These are phyloP conservation scores for Aradophagus sp. DNA, from an alignment of 1,140 invertebrate species.

Conservation along the genomic window DNA sequence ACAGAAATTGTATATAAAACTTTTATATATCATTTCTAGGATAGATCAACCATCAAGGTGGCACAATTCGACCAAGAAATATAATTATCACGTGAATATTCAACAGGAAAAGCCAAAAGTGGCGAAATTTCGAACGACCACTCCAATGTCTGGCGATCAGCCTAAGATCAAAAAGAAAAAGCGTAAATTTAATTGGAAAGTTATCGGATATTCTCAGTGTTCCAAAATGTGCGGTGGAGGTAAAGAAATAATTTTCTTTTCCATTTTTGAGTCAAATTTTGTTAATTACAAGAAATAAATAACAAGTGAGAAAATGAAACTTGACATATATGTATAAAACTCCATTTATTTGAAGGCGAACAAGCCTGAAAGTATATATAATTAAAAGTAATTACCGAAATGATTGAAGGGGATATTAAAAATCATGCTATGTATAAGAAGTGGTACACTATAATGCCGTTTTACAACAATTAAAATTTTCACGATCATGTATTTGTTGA, in stretches of 20 bases:
- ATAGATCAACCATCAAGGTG: conserved; percentile 16
- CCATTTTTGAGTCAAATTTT: too few relatives aligned
- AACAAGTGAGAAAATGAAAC: too few relatives aligned
- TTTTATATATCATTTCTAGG: conserved; percentile 2
- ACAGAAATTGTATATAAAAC: not conserved
- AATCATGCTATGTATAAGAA: too few relatives aligned
- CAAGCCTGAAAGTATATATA: too few relatives aligned
- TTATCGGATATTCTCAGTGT: conserved; percentile 84
- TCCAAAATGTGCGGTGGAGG: conserved; percentile 89
- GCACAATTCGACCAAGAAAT: conserved; percentile 22
- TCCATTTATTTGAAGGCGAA: too few relatives aligned
- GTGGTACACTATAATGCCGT: too few relatives aligned
- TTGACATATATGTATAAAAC: too few relatives aligned
- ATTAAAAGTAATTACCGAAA: too few relatives aligned
- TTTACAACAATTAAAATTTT: too few relatives aligned
- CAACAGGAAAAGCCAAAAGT: conserved; percentile 36
- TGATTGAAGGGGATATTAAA: too few relatives aligned
- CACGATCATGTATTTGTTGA: too few relatives aligned
- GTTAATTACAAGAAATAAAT: too few relatives aligned
- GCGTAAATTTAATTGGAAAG: conserved; percentile 85
- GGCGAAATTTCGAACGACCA: conserved; percentile 62
- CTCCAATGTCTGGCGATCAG: conserved; percentile 75
- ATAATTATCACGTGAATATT: conserved; percentile 17
- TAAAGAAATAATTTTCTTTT: conserved; percentile 56
- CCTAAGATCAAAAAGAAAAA: conserved; percentile 71